Evolutionary conservation across 2,113 vertebrate species (phyloP), one percentile per base, ranked within the genome.

Genomic region (Cyprinodon brontotheroides): DNA sequence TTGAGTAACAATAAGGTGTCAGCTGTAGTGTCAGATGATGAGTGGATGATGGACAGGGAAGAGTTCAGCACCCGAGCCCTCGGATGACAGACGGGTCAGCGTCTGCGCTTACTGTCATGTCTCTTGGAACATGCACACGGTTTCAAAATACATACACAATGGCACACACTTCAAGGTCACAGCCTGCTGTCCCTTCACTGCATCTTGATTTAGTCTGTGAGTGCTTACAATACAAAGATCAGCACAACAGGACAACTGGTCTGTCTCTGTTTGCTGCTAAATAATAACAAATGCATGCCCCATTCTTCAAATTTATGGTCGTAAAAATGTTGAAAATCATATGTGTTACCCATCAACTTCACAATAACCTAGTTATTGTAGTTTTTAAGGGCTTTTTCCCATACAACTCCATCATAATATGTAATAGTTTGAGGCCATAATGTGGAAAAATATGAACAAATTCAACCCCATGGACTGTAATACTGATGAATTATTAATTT

Each of bases 251-350:
- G 87, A 47, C 68, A 43, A 11, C 82, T 40, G 10, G 81, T 79
- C 84, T 91, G 81, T 81, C 90, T 88, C 88, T 82, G 89, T 37
- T 78, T 70, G 80, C 79, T 78, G 45, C 12, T 29, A 29, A 29
- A 29, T 29, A 29, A 29, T 29, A 29, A 20, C 50, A 57, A 57
- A 57, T 57, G 17, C 14, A 20, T 6, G 9, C 50, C 15, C 17
- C 17, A 20, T 15, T 50, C 17, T 50, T 50, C 5, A 50, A 15
- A 50, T 53, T 53, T 53, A 1, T 53, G 9, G 20, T 57, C n/a
- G 17, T 57, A 9, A n/a, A 57, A 57, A 57, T n/a, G 8, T 57
- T n/a, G 50, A 57, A 57, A 57, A 63, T 78, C 79, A 0, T 72
- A 79, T 8, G 15, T n/a, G 50, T 57, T 57, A 57, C 10, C 50